Evolutionary conservation across 23 tunicate genomes (phyloP), one percentile per base, ranked within the genome.

Genomic region (Pegea sp.): DNA sequence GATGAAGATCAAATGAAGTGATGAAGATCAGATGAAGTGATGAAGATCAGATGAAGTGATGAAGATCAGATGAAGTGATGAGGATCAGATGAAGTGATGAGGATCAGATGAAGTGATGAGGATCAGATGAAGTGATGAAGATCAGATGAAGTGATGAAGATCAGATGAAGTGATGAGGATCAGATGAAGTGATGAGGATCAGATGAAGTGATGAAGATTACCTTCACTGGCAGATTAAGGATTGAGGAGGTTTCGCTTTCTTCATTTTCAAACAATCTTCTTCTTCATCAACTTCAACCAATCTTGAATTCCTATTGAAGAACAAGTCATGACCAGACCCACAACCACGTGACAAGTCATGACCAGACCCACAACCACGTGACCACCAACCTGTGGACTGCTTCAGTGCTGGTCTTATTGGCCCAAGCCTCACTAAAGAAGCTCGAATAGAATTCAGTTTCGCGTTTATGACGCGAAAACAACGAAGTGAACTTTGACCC

Each of bases 361-460:
- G 46, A 16, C 11, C 16, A 16, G 11, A 11, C 16, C 46, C 16
- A 16, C 16, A 11, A 8, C 46, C 46, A 38, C 11, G 16, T 16
- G 46, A n/a, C n/a, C 3, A 1, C 65, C 21, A 38, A 84, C 95
- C 64, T 84, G 63, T 73, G 73, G 26, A 84, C 74, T 8, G 95
- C 81, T 42, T 84, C 95, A 1, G 95, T 84, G 24, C 68, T 58
- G 30, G 68, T 72, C 66, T 73, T 84, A 38, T 68, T 76, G 22
- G 73, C 84, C 95, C 95, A 84, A 1, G 84, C 81, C 44, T 84
- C 95, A 53, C 61, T 84, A 62, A 84, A 84, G 60, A 84, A 84
- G 23, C 77, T 84, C 63, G 56, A 68, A 63, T 84, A 84, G 1
- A 84, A 77, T 58, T 84, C 84, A 5, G 86, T 62, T 44, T 72